Evolutionary conservation across 2,888 invertebrate genomes (phyloP), one percentile per base, ranked within the genome.

Genomic region (Monoplex corrugatus): DNA sequence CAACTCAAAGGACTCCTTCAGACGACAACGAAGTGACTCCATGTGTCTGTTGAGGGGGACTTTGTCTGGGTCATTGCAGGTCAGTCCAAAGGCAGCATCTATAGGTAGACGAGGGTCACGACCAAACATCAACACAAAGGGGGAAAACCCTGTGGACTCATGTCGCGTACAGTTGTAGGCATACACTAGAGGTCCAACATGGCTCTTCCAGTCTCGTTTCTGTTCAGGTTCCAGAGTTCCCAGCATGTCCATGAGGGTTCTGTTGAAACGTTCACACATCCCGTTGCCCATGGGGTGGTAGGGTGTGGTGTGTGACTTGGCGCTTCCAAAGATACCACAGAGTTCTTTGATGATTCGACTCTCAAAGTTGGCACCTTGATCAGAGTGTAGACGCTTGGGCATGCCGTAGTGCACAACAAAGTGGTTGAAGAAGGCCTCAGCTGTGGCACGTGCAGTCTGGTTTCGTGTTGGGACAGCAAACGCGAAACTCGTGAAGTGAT

Each of bases 1-100:
- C n/a, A 80, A 45, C 3, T 75, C 87, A 40, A 57, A 90, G 23
- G 89, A 86, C n/a, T 82, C n/a, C 35, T 43, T 23, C 16, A 89
- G 78, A n/a, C 44, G 43, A 6, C 6, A 5, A 6, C 44, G 16
- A 8, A 50, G 50, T 6, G 6, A 3, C 3, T 23, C n/a, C 23
- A 45, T 28, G 45, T 83, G 32, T 28, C 19, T 83, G 43, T 6
- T 44, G 19, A 23, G 43, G 3, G 10, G 3, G 2, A 5, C 32
- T 3, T 3, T 8, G 8, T n/a, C n/a, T 83, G 5, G 5, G 2
- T 28, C n/a, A n/a, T n/a, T 38, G 8, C 43, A 35, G 43, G 16
- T n/a, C 44, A 83, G 16, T 8, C 35, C 35, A 38, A 86, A 63
- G 38, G 40, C 23, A 1, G n/a, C 16, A n/a, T 86, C 86, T 6